Conservation (phyloP, 1,140 invertebrate species). For the Eurosta solidaginis region DNA sequence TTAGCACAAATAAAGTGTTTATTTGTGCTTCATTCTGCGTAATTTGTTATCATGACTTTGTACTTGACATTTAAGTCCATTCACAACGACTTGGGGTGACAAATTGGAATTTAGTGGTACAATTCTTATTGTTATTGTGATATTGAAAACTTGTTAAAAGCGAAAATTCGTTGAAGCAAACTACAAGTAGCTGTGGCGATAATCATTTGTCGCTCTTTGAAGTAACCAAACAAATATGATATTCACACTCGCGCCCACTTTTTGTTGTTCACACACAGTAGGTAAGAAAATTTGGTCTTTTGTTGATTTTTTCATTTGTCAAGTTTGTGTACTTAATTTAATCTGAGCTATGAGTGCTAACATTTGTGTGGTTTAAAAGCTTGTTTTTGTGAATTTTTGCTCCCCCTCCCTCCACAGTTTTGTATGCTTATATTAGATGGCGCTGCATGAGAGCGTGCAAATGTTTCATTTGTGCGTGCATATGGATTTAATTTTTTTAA, state of each 20-base stretch:
- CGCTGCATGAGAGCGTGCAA: neutral
- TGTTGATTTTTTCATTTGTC: neutral
- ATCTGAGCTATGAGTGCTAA: neutral
- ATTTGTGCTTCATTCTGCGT: too few relatives aligned
- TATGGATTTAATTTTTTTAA: constrained; percentile 11
- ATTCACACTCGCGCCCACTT: neutral
- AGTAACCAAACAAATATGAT: neutral
- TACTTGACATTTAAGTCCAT: too few relatives aligned
- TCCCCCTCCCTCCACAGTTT: too few relatives aligned
- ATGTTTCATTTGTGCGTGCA: neutral
- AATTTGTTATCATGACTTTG: too few relatives aligned
- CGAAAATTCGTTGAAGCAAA: neutral
- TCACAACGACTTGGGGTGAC: neutral
- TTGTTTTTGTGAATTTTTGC: neutral
- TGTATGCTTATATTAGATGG: neutral
- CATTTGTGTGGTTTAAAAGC: constrained; percentile 17
- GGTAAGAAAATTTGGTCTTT: neutral
- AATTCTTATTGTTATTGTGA: neutral
- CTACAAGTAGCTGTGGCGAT: neutral
- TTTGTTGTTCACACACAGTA: too few relatives aligned
- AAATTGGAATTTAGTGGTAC: neutral
- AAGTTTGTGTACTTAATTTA: constrained; percentile 20
- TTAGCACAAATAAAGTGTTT: too few relatives aligned
- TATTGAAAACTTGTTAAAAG: neutral
- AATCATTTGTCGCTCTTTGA: neutral